A percentile compares a stretch with the other conserved stretches of the same genome.
Evolutionary conservation across 2,888 invertebrate species (phyloP).

Genomic region (Bellardia bayeri): DNA sequence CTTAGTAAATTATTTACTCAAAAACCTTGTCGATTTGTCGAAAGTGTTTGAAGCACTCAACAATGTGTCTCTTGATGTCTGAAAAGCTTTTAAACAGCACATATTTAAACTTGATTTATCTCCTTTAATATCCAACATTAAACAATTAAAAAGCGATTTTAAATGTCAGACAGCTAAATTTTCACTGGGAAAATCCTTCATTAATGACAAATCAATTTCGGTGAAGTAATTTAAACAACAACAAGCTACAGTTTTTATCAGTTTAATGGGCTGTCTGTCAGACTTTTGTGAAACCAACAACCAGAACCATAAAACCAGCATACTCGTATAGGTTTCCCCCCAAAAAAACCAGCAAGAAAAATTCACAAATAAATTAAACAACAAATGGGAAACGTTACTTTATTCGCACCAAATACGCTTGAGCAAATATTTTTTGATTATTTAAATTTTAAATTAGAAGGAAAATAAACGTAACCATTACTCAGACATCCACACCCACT

Average conservation of each 20-base stretch:
- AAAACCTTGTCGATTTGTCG: too few species aligned
- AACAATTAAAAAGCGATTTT: neutral
- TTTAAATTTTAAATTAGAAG: neutral
- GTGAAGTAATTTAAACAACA: neutral
- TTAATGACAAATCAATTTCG: constrained; percentile 59
- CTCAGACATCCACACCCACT: constrained; percentile 5
- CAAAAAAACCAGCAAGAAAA: neutral
- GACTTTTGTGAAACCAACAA: constrained; percentile 7
- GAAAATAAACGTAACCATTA: neutral
- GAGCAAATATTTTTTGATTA: constrained; percentile 4
- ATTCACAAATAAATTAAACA: neutral
- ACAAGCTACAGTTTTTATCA: constrained; percentile 17
- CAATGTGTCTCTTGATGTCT: too few species aligned
- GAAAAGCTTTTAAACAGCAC: too few species aligned
- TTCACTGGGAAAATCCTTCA: constrained; percentile 52
- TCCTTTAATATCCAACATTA: neutral
- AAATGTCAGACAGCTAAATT: neutral
- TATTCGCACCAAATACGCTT: constrained; percentile 43
- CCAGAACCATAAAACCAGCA: constrained; percentile 38
- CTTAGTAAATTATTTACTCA: too few species aligned
- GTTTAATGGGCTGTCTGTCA: neutral
- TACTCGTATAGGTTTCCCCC: constrained; percentile 14
- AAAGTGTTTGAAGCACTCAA: too few species aligned
- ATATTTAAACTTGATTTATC: neutral
- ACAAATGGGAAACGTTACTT: constrained; percentile 3